Evolutionary conservation across 1,140 invertebrate genomes (phyloP).

Genomic region (Drosophila watanabei): DNA sequence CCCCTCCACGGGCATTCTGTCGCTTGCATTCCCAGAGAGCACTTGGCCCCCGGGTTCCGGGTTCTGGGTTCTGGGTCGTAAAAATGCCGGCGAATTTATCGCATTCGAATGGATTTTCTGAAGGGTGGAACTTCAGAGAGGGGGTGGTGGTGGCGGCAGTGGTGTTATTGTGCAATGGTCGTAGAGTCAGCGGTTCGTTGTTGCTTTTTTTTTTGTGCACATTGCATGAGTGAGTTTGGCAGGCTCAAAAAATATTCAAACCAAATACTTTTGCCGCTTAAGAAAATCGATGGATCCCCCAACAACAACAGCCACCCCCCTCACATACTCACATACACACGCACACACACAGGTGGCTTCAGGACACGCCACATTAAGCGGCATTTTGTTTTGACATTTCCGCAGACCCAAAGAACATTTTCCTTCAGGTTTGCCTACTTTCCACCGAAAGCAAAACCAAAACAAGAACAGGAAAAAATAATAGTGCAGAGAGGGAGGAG

Average conservation of each 20-base stretch:
- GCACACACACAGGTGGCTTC: slow-evolving; percentile 44
- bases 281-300: slow-evolving; percentile 73
- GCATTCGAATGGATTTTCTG: slow-evolving; percentile 72
- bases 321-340: background rate
- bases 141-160: slow-evolving; percentile 6
- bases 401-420: slow-evolving; percentile 41
- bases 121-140: slow-evolving; percentile 28
- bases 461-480: slow-evolving; percentile 21
- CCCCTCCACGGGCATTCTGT: slow-evolving; percentile 31
- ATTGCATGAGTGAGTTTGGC: slow-evolving; percentile 70
- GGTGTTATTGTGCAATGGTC: slow-evolving; percentile 66
- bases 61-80: slow-evolving; percentile 53
- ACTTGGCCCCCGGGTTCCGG: slow-evolving; percentile 26
- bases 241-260: slow-evolving; percentile 48
- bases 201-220: slow-evolving; percentile 48
- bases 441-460: slow-evolving; percentile 34
- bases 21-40: slow-evolving; percentile 64
- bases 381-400: slow-evolving; percentile 78
- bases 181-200: slow-evolving; percentile 32
- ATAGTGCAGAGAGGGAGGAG: background rate
- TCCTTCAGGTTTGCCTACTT: slow-evolving; percentile 59
- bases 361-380: slow-evolving; percentile 77
- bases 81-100: slow-evolving; percentile 79
- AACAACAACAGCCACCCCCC: slow-evolving; percentile 16
- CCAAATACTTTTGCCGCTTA: slow-evolving; percentile 65